Percentiles rank a stretch among this genome's conserved stretches.
Conservation (phyloP, 1,140 invertebrate species). For the Diachasmimorpha longicaudata region DNA sequence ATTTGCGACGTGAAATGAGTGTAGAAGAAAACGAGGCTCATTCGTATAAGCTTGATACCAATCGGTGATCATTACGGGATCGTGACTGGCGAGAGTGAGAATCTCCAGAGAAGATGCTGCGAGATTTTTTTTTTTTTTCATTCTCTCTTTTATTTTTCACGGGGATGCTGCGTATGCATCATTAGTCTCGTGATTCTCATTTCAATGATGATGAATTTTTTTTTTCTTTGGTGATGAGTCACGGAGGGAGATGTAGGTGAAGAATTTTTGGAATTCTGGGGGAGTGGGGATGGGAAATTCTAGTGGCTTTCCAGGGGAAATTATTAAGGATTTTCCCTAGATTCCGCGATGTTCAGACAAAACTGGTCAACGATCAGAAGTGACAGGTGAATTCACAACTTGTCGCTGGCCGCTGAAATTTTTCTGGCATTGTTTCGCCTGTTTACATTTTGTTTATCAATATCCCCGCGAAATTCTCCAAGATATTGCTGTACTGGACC, state of each 20-base stretch:
- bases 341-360: too few relatives aligned
- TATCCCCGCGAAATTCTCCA: too few relatives aligned
- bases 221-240: neutral
- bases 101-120: neutral
- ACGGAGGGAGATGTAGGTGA: neutral
- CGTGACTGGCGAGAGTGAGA: slow-evolving; percentile 19
- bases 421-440: neutral
- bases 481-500: too few relatives aligned
- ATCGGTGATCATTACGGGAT: slow-evolving; percentile 22
- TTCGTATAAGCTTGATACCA: slow-evolving; percentile 15
- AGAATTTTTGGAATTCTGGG: neutral
- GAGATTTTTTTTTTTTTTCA: neutral
- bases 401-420: too few relatives aligned
- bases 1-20: neutral
- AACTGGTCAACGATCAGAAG: too few relatives aligned
- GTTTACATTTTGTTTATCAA: neutral
- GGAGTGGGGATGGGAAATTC: neutral
- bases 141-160: neutral
- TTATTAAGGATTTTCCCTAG: too few relatives aligned
- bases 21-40: neutral
- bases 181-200: neutral
- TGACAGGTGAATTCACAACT: too few relatives aligned
- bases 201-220: neutral
- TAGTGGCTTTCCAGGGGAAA: too few relatives aligned
- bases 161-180: neutral